Percentiles rank a stretch among this genome's conserved stretches.
Evolutionary conservation across 2,113 vertebrate species (phyloP).

Genomic region (Plestiodon gilberti): DNA sequence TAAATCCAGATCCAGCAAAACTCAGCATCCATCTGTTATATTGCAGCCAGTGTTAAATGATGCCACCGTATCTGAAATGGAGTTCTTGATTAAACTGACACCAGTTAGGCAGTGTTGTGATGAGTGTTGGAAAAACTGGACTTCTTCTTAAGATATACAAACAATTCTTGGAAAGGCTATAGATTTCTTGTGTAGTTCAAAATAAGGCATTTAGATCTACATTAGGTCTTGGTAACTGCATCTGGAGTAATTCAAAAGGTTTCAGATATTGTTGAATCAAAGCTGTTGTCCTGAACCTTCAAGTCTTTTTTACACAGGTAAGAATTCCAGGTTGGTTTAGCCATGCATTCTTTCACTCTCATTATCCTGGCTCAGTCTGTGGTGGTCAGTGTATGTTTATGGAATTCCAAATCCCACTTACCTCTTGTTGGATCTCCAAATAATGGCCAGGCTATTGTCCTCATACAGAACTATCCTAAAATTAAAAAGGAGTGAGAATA

Average conservation of each 20-base stretch:
- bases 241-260: background rate
- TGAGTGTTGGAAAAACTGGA: background rate
- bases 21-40: background rate
- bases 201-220: too few relatives aligned
- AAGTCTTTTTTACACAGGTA: background rate
- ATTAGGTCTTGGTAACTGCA: background rate
- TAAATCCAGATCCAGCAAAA: constrained; percentile 45
- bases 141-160: background rate
- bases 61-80: background rate
- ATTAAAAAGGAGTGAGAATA: background rate
- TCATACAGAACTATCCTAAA: background rate
- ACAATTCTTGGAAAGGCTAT: background rate
- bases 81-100: background rate
- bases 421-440: background rate
- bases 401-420: background rate
- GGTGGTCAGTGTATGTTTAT: background rate
- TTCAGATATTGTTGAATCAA: background rate
- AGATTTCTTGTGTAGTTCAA: background rate
- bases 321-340: background rate
- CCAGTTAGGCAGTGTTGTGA: background rate
- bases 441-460: background rate
- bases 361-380: background rate
- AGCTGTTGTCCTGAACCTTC: background rate
- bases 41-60: background rate
- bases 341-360: background rate